phyloP scores from a whole-genome alignment of 2,113 vertebrate genomes.

The Alethe castanea region DNA sequence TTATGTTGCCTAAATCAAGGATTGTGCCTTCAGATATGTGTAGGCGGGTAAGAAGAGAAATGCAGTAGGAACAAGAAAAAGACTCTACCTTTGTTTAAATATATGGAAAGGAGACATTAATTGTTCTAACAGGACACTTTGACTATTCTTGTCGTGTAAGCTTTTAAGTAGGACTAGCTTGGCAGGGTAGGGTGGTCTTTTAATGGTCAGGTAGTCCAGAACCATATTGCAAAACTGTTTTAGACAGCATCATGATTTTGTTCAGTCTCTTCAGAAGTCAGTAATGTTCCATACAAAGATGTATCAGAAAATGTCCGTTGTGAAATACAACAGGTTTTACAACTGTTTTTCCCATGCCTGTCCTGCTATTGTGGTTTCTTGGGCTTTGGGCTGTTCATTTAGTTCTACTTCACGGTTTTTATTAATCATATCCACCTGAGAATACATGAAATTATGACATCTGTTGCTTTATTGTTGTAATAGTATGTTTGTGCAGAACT shows the following conservation, averaged over 20 bases:
- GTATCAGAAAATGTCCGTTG: not conserved
- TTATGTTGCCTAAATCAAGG: not conserved
- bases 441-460: not conserved
- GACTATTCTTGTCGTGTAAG: not conserved
- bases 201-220: not conserved
- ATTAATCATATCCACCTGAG: not conserved
- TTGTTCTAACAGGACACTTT: not conserved
- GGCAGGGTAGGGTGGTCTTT: not conserved
- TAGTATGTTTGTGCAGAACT: not conserved
- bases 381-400: not conserved
- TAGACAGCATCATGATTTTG: not conserved
- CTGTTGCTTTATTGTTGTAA: slow-evolving; percentile 6
- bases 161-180: not conserved
- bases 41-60: not conserved
- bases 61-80: not conserved
- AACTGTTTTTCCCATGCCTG: not conserved
- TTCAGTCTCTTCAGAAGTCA: not conserved
- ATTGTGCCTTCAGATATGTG: not conserved
- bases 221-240: not conserved
- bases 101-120: not conserved
- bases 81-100: not conserved
- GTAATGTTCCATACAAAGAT: not conserved
- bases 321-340: not conserved
- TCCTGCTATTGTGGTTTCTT: not conserved
- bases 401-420: not conserved